Evolutionary conservation across 1,140 invertebrate species (phyloP).

Genomic region (Bombus sibiricus): DNA sequence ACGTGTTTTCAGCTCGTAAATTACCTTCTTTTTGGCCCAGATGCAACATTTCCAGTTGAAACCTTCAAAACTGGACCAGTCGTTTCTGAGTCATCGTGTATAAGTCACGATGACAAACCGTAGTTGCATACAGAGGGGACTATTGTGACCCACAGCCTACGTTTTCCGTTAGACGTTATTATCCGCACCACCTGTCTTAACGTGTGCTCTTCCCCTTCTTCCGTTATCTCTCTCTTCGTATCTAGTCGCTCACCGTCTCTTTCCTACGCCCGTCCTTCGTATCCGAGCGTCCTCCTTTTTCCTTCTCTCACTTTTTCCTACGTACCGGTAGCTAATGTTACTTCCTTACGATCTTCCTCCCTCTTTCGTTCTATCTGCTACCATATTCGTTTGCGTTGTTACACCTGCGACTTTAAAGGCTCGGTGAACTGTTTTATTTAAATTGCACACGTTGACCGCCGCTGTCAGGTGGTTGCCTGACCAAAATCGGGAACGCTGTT

Average conservation of each 20-base stretch:
- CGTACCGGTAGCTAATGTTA: not conserved
- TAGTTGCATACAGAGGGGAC: constrained; percentile 8
- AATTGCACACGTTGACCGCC: constrained; percentile 14
- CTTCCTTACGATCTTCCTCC: constrained; percentile 16
- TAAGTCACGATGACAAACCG: constrained; percentile 15
- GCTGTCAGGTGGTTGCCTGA: constrained; percentile 27
- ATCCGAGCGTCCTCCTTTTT: not conserved
- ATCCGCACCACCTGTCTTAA: constrained; percentile 69
- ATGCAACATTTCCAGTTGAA: not conserved
- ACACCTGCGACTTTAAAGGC: constrained; percentile 64
- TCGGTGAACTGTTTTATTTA: constrained; percentile 41
- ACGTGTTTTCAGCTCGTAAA: not conserved
- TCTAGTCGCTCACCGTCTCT: constrained; percentile 38
- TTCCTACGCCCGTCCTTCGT: not conserved
- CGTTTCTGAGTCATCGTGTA: not conserved
- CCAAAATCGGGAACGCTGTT: constrained; percentile 37
- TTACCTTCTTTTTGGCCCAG: not conserved
- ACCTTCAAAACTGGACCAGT: not conserved
- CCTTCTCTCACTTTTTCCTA: not conserved
- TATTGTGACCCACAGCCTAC: constrained; percentile 61
- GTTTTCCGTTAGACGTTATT: constrained; percentile 67
- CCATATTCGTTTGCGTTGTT: constrained; percentile 53
- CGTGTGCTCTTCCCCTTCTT: constrained; percentile 57
- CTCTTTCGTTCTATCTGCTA: constrained; percentile 20
- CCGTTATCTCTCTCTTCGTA: constrained; percentile 55